A percentile compares a stretch with the other conserved stretches of the same genome.
Evolutionary conservation across 2,113 vertebrate genomes (phyloP).

Genomic region (Machaerirhynchus nigripectus): DNA sequence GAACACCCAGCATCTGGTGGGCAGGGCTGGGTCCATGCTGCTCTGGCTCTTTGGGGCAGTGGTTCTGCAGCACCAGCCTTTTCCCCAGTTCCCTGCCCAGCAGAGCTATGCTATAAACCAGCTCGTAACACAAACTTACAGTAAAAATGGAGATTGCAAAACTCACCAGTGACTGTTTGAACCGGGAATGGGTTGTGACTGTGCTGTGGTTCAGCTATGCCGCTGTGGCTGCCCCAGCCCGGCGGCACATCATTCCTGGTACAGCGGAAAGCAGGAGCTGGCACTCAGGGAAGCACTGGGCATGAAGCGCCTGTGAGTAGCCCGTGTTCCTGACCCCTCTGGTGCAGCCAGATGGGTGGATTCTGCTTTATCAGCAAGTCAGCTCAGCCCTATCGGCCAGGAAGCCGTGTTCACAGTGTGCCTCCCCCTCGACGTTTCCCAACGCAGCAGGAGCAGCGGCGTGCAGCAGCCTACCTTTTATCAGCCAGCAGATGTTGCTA

Average conservation of each 20-base stretch:
- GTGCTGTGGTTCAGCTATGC: neutral
- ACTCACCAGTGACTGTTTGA: conserved; percentile 17
- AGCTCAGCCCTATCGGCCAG: conserved; percentile 57
- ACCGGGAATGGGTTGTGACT: neutral
- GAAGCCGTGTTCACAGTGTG: conserved; percentile 21
- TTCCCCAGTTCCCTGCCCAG: neutral
- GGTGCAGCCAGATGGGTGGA: conserved; percentile 44
- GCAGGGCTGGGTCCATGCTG: neutral
- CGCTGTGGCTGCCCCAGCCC: neutral
- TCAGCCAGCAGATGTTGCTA: conserved; percentile 65
- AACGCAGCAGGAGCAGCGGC: neutral
- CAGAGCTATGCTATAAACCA: neutral
- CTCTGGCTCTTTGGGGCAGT: neutral
- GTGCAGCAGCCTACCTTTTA: conserved; percentile 42
- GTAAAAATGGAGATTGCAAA: conserved; percentile 16
- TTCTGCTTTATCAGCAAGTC: conserved; percentile 62
- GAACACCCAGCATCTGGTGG: neutral
- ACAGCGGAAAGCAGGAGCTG: neutral
- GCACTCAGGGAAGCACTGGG: neutral
- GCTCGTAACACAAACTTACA: neutral
- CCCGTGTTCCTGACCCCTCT: neutral
- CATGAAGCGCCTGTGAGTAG: neutral
- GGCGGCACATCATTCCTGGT: neutral
- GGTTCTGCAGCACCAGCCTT: neutral
- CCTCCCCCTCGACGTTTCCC: conserved; percentile 47